These are phyloP conservation scores for Coreoperca whiteheadi DNA, from an alignment of 2,113 vertebrate species.

Conservation along the genomic window DNA sequence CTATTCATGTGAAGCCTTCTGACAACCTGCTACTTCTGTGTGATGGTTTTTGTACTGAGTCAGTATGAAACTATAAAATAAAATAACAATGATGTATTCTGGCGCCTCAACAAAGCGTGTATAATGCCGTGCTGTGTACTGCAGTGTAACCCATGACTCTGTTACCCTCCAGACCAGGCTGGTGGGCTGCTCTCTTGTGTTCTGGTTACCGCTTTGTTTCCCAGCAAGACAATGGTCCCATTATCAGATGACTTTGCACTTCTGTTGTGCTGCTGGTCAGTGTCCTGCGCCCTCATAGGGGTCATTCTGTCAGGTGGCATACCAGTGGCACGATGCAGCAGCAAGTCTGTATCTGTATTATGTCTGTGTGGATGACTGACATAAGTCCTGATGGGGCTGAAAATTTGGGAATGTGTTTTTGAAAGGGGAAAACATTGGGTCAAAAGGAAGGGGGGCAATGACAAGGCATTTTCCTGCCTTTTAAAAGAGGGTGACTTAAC, in stretches of 20 bases:
- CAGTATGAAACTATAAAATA: slow-evolving; percentile 3
- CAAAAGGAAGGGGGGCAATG: background rate
- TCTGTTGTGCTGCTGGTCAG: slow-evolving; percentile 71
- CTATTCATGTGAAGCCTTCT: background rate
- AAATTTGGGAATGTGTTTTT: slow-evolving; percentile 6
- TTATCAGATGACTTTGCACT: slow-evolving; percentile 77
- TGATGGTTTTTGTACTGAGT: slow-evolving; percentile 20
- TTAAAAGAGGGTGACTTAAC: background rate
- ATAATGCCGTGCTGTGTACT: slow-evolving; percentile 39
- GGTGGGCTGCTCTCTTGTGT: slow-evolving; percentile 34
- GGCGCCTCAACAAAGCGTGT: slow-evolving; percentile 45
- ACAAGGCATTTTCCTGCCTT: background rate
- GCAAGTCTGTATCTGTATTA: slow-evolving; percentile 29
- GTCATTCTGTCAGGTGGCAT: slow-evolving; percentile 50
- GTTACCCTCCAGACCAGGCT: slow-evolving; percentile 33
- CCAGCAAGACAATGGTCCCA: slow-evolving; percentile 65
- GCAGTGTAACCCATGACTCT: slow-evolving; percentile 39
- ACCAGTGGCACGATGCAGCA: slow-evolving; percentile 35
- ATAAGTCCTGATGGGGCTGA: slow-evolving; percentile 11
- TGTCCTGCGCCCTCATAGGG: slow-evolving; percentile 45
- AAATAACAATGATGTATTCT: slow-evolving; percentile 34
- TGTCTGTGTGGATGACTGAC: background rate
- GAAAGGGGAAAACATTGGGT: slow-evolving; percentile 1
- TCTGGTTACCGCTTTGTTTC: slow-evolving; percentile 69
- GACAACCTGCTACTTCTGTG: background rate